Percentiles rank a stretch among this genome's conserved stretches.
These are phyloP conservation scores for Marmota monax DNA, from an alignment of 2,113 vertebrate species.

Conservation along the genomic window DNA sequence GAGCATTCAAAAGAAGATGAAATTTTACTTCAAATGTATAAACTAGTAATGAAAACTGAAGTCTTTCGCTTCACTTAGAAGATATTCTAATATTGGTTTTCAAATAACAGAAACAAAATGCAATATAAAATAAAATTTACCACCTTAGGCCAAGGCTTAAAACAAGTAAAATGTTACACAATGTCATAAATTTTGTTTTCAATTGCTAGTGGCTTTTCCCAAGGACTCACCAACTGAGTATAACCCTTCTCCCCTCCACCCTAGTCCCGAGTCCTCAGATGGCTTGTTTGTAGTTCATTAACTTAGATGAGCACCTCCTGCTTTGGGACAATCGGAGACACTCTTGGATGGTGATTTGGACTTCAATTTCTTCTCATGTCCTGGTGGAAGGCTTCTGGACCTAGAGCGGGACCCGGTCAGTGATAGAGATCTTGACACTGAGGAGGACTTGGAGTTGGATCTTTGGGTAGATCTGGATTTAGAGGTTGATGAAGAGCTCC, in stretches of 20 bases:
- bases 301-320: slow-evolving; percentile 89
- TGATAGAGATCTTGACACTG: slow-evolving; percentile 87
- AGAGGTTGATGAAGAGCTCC: slow-evolving; percentile 89
- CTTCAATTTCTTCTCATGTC: slow-evolving; percentile 89
- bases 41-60: slow-evolving; percentile 90
- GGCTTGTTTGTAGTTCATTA: slow-evolving; percentile 80
- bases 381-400: slow-evolving; percentile 88
- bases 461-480: slow-evolving; percentile 90
- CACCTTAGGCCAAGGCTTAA: slow-evolving; percentile 82
- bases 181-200: slow-evolving; percentile 88
- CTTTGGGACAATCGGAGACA: slow-evolving; percentile 88
- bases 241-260: slow-evolving; percentile 84
- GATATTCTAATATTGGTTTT: slow-evolving; percentile 86
- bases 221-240: slow-evolving; percentile 85
- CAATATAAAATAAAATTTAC: slow-evolving; percentile 89
- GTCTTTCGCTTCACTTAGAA: slow-evolving; percentile 90
- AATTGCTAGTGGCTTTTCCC: slow-evolving; percentile 87
- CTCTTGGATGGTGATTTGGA: slow-evolving; percentile 90
- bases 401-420: slow-evolving; percentile 87
- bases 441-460: slow-evolving; percentile 88
- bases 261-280: slow-evolving; percentile 83
- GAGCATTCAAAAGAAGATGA: slow-evolving; percentile 85
- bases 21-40: slow-evolving; percentile 89
- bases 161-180: slow-evolving; percentile 89
- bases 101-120: slow-evolving; percentile 89